These are phyloP conservation scores for Escarpia spicata DNA, from an alignment of 2,888 invertebrate species.

Conservation along the genomic window DNA sequence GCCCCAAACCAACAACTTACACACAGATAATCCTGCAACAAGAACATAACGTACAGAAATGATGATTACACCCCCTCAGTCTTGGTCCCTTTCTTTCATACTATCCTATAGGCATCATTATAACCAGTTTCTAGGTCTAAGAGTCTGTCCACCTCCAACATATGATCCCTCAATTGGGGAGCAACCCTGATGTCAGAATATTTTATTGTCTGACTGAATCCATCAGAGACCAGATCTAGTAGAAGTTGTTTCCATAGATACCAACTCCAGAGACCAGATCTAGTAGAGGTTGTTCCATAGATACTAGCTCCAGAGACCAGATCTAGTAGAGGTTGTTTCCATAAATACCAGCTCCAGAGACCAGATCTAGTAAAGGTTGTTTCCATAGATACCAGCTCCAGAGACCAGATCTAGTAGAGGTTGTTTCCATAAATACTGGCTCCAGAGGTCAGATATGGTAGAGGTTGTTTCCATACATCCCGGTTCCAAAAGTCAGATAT, in stretches of 20 bases:
- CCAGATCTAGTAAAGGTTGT: no score
- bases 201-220: not conserved
- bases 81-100: not conserved
- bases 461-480: slow-evolving; percentile 35
- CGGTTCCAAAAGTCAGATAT: slow-evolving; percentile 67
- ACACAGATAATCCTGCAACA: slow-evolving; percentile 1
- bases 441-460: slow-evolving; percentile 81
- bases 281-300: no score
- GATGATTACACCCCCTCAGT: not conserved
- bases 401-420: slow-evolving; percentile 50
- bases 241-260: no score
- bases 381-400: no score
- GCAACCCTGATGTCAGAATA: not conserved
- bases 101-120: not conserved
- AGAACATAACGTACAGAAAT: not conserved
- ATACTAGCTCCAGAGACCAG: no score
- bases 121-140: not conserved
- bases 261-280: no score
- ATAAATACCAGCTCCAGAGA: no score
- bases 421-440: slow-evolving; percentile 71
- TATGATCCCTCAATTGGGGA: not conserved
- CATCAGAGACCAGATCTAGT: not conserved
- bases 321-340: no score
- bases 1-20: not conserved
- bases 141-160: not conserved